phyloP scores from a whole-genome alignment of 2,113 vertebrate genomes.

The Hippoglossus stenolepis region DNA sequence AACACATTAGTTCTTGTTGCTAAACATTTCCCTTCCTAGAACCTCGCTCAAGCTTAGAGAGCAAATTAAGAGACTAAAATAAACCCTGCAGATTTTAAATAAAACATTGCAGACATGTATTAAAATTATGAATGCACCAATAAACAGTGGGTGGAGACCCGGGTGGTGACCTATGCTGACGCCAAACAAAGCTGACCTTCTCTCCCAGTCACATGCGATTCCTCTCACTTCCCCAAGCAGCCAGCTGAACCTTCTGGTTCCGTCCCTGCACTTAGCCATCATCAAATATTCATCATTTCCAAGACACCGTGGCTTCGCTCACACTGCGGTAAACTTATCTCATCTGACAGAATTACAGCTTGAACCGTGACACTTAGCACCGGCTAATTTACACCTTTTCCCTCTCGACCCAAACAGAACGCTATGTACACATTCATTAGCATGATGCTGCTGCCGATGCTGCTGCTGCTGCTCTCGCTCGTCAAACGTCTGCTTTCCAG shows the following conservation, averaged over 20 bases:
- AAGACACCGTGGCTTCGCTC: conserved; percentile 54
- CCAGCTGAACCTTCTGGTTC: conserved; percentile 46
- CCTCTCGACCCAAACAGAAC: conserved; percentile 40
- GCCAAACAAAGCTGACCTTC: conserved; percentile 73
- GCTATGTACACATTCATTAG: conserved; percentile 62
- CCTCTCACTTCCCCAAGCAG: conserved; percentile 57
- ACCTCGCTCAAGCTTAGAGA: background rate
- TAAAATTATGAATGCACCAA: background rate
- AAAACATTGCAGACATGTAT: background rate
- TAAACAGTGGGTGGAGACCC: conserved; percentile 2
- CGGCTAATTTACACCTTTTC: conserved; percentile 37
- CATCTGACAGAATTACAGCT: conserved; percentile 46
- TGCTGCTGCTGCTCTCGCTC: conserved; percentile 7
- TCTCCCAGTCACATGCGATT: conserved; percentile 52
- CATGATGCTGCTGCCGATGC: conserved; percentile 25
- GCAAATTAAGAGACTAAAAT: background rate
- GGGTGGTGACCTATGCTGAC: conserved; percentile 37
- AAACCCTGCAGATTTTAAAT: conserved; percentile 6
- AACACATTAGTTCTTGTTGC: background rate
- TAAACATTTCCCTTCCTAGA: background rate
- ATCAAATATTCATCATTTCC: conserved; percentile 71
- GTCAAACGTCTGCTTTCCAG: conserved; percentile 31
- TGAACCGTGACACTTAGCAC: conserved; percentile 52
- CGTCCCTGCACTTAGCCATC: conserved; percentile 67
- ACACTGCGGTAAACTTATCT: conserved; percentile 55